Base-by-base conservation (phyloP, 1,140 invertebrate species). In the Onthophagus taurus region DNA sequence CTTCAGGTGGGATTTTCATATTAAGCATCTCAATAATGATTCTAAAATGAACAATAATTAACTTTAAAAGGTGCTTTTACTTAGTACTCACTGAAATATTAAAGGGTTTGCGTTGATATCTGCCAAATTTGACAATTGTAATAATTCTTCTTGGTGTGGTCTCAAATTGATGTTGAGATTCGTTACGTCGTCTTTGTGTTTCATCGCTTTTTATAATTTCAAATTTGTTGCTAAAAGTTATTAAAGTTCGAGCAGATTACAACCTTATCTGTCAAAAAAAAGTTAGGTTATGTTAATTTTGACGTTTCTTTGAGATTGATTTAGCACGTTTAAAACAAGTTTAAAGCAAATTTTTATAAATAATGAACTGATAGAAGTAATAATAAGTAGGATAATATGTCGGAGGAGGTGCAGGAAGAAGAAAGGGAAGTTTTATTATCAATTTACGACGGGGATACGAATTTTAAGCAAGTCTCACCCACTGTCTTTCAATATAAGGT, bases 401-500 rank as follows among this genome's bases (percentile, higher is more conserved):
- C 66, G 31, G 70, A 76, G 55, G 83, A 87, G 60, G 67, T 79
- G 37, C 87, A 90, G 65, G 72, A 83, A 48, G 91, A 95, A 58
- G 92, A 96, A 69, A 69, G 82, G 39, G 91, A 95, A 75, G 92
- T 92, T 0, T 65, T 96, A 39, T 72, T 77, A 50, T 93, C 91
- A 7, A 97, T 97, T 57, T 97, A 95, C 70, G 90, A 95, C 56
- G 91, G 91, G 12, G 92, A 96, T 70, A 66, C 75, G 14, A 77
- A 77, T 46, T 97, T 94, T 59, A 91, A 89, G 63, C 75, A 88
- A 69, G 62, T 90, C 17, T 76, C 80, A 58, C 54, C 74, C 9
- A 85, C 74, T 20, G 81, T 76, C 24, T 94, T 85, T 72, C 89
- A 93, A 58, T 95, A 95, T 60, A 94, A 93, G 76, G 90, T 93